Percentiles rank a stretch among this genome's conserved stretches.
Conservation (phyloP, 2,797 vertebrate genomes). For the Squalus acanthias region DNA sequence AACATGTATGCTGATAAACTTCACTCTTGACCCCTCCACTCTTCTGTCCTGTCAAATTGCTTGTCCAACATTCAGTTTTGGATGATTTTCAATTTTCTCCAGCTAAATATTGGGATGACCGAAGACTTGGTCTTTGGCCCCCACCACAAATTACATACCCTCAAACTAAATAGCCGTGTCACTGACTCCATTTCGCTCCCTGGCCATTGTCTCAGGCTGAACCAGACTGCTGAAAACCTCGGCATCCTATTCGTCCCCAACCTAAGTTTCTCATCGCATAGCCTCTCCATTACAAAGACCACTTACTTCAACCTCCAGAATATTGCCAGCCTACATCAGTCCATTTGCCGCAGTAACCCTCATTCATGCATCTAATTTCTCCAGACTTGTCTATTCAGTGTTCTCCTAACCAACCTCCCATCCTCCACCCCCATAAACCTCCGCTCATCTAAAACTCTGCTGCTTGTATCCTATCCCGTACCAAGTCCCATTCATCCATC, state of each 20-base stretch:
- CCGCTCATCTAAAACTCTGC: not conserved
- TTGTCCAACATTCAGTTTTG: not conserved
- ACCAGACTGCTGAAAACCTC: not conserved
- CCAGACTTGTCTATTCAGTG: not conserved
- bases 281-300: not conserved
- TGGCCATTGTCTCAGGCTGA: not conserved
- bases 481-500: not conserved
- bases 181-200: not conserved
- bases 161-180: not conserved
- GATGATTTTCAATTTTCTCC: not conserved
- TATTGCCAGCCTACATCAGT: not conserved
- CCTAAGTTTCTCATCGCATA: not conserved
- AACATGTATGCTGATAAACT: not conserved
- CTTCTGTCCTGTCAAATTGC: not conserved
- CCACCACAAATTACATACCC: not conserved
- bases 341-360: not conserved
- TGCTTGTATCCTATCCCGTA: not conserved
- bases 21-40: not conserved
- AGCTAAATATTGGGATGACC: not conserved
- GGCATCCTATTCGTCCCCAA: not conserved
- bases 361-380: not conserved
- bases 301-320: not conserved
- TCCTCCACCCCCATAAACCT: not conserved
- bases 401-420: not conserved
- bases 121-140: not conserved